A percentile compares a stretch with the other conserved stretches of the same genome.
Conservation (phyloP, 1,140 invertebrate species). For the Achroia grisella region DNA sequence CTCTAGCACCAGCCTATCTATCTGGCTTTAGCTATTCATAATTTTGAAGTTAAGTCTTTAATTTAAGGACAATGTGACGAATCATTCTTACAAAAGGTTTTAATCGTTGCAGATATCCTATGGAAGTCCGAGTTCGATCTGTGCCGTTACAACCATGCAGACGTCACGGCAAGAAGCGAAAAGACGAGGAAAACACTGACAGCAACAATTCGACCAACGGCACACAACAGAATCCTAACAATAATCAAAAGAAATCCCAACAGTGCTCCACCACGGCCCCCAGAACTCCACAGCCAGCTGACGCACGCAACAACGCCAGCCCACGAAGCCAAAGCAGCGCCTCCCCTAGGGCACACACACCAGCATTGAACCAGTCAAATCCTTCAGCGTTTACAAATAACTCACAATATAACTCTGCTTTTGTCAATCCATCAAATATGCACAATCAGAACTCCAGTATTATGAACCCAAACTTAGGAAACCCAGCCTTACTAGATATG, state of each 20-base stretch:
- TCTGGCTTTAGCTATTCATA: too few species aligned
- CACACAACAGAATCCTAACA: conserved; percentile 44
- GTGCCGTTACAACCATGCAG: conserved; percentile 88
- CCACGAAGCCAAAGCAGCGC: conserved; percentile 59
- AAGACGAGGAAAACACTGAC: conserved; percentile 78
- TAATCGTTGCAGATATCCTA: conserved; percentile 79
- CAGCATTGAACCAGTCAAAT: conserved; percentile 52
- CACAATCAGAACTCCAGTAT: conserved; percentile 54
- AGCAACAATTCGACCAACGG: conserved; percentile 45
- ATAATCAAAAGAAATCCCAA: conserved; percentile 43
- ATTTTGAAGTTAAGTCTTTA: too few species aligned
- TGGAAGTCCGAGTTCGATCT: conserved; percentile 88
- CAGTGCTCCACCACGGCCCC: conserved; percentile 39
- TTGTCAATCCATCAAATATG: conserved; percentile 64
- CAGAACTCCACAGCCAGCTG: conserved; percentile 62
- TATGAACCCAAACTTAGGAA: conserved; percentile 68
- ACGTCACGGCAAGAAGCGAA: conserved; percentile 84
- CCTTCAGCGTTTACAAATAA: conserved; percentile 54
- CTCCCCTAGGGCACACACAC: conserved; percentile 58
- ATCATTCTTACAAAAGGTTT: conserved; percentile 1
- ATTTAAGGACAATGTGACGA: too few species aligned
- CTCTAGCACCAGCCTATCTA: too few species aligned
- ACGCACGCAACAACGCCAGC: conserved; percentile 68
- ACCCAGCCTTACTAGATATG: conserved; percentile 79
- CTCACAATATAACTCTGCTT: conserved; percentile 65